Evolutionary conservation across 2,888 invertebrate genomes (phyloP).

Genomic region (Drosophila emarginata): DNA sequence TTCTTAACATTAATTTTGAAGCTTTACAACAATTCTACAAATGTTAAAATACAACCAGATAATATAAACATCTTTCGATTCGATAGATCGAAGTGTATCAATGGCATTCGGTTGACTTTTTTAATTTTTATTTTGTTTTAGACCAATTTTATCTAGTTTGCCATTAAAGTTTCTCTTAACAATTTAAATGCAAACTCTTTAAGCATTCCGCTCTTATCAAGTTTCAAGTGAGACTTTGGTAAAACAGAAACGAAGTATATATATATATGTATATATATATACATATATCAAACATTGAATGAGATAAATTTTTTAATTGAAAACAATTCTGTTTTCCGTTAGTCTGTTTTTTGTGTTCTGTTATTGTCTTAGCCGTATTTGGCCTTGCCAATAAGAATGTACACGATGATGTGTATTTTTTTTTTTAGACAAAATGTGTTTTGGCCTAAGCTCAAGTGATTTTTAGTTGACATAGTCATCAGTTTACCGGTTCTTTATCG

Average conservation of each 20-base stretch:
- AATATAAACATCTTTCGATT: no score
- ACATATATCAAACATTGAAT: neutral
- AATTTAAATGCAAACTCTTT: no score
- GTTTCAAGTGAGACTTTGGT: no score
- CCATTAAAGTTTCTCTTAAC: no score
- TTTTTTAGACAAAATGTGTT: neutral
- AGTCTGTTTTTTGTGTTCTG: neutral
- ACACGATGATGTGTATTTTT: neutral
- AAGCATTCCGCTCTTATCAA: no score
- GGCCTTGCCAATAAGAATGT: neutral
- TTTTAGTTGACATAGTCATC: neutral
- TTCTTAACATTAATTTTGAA: no score
- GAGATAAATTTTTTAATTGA: neutral
- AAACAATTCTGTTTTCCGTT: neutral
- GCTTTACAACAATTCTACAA: no score
- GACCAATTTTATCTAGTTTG: no score
- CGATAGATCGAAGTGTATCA: no score
- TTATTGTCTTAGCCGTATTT: conserved; percentile 1
- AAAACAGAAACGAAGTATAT: neutral
- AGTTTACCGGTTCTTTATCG: neutral
- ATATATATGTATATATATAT: neutral
- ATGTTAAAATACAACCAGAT: no score
- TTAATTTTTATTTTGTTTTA: no score
- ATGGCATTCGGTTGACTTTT: no score
- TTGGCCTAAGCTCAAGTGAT: neutral